Percentiles rank a stretch among this genome's conserved stretches.
These are phyloP conservation scores for Eidolon dupreanum DNA, from an alignment of 2,797 vertebrate genomes.

Conservation along the genomic window DNA sequence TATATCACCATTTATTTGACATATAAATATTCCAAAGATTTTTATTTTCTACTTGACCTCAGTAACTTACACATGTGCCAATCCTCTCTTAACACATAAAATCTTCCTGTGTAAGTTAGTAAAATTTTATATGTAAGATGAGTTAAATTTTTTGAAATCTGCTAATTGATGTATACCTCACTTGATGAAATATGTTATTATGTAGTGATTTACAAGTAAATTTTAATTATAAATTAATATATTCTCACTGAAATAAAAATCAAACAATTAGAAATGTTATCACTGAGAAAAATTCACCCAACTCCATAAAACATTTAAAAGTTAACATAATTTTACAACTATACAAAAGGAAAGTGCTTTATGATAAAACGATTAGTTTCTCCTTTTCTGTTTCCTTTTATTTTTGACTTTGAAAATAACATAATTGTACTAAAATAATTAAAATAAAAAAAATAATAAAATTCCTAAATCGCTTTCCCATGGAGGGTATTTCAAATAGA, in stretches of 20 bases:
- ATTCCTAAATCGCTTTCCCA: background rate
- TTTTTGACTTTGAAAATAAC: constrained; percentile 33
- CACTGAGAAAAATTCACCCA: background rate
- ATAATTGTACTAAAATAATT: background rate
- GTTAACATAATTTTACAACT: constrained; percentile 25
- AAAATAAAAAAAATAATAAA: background rate
- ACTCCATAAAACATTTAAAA: background rate
- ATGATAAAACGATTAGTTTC: background rate
- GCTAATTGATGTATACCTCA: background rate
- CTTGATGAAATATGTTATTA: background rate
- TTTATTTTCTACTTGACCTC: background rate
- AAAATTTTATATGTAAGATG: background rate
- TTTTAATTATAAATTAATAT: constrained; percentile 46
- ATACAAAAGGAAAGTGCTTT: background rate
- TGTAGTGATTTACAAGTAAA: background rate
- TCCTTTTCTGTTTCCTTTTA: background rate
- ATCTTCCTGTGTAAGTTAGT: background rate
- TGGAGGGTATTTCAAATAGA: background rate
- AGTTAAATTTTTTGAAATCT: constrained; percentile 3
- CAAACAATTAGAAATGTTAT: background rate
- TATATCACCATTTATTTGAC: background rate
- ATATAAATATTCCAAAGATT: background rate
- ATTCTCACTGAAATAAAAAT: background rate
- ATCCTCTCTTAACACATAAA: background rate
- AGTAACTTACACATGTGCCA: background rate